Conservation (phyloP, 2,113 vertebrate genomes). For the Pygoscelis antarcticus region DNA sequence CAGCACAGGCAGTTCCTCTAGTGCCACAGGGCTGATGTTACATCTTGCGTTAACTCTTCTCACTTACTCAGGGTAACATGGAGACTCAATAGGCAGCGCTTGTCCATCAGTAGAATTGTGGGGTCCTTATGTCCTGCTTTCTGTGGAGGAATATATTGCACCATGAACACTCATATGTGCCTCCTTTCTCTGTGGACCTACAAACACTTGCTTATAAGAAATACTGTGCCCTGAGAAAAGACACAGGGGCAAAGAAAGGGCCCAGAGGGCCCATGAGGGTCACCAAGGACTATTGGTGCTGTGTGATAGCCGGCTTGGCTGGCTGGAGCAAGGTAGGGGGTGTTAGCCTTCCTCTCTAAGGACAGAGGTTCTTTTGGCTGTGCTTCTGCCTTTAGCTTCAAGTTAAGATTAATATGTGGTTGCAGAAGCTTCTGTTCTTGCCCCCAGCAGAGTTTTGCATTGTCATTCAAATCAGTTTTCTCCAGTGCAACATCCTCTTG, state of each 20-base stretch:
- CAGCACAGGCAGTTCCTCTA: neutral
- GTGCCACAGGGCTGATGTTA: neutral
- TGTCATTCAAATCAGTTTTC: neutral
- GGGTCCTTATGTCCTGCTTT: neutral
- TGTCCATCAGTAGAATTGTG: neutral
- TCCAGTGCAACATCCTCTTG: neutral
- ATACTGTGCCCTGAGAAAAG: neutral
- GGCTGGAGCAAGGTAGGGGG: neutral
- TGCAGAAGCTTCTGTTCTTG: neutral
- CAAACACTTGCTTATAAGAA: neutral
- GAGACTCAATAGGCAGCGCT: neutral
- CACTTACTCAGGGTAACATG: neutral
- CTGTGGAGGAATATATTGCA: neutral
- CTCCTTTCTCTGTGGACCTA: neutral
- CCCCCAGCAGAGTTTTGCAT: neutral
- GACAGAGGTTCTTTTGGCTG: neutral
- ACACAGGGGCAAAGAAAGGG: neutral
- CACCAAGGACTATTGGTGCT: neutral
- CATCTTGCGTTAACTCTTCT: neutral
- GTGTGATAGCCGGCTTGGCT: neutral
- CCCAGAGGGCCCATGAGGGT: neutral
- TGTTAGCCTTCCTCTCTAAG: neutral
- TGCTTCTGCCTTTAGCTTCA: neutral
- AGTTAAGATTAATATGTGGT: neutral
- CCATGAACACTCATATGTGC: rapidly evolving